phyloP scores from a whole-genome alignment of 2,113 vertebrate species.

The Apus apus region DNA sequence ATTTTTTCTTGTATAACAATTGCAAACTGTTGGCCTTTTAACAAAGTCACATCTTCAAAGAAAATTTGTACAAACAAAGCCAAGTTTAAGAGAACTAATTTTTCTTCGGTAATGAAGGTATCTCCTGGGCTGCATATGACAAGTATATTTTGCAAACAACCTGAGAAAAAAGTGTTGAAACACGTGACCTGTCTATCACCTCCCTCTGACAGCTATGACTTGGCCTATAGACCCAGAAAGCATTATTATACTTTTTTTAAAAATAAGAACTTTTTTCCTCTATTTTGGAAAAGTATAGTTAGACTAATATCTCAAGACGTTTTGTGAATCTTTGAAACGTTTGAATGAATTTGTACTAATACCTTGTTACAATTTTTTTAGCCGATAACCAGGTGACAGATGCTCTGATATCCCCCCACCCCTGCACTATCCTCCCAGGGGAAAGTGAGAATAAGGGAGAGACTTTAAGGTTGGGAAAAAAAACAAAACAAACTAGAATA shows the following conservation, averaged over 20 bases:
- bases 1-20: not conserved
- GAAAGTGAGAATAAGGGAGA: too few species aligned
- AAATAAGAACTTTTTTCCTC: not conserved
- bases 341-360: not conserved
- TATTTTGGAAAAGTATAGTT: not conserved
- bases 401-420: too few species aligned
- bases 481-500: too few species aligned
- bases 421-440: too few species aligned
- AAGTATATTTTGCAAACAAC: not conserved
- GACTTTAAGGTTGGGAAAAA: too few species aligned
- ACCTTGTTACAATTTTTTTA: too few species aligned
- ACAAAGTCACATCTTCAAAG: not conserved
- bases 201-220: not conserved
- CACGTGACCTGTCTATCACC: not conserved
- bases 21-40: not conserved
- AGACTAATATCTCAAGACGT: not conserved
- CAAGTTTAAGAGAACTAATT: not conserved
- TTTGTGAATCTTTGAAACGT: not conserved
- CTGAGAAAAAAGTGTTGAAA: not conserved
- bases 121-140: not conserved
- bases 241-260: not conserved
- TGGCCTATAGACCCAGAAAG: not conserved
- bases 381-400: too few species aligned
- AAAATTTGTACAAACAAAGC: not conserved
- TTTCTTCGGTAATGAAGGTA: not conserved